phyloP scores from a whole-genome alignment of 2,797 vertebrate genomes.

The Scyliorhinus canicula region DNA sequence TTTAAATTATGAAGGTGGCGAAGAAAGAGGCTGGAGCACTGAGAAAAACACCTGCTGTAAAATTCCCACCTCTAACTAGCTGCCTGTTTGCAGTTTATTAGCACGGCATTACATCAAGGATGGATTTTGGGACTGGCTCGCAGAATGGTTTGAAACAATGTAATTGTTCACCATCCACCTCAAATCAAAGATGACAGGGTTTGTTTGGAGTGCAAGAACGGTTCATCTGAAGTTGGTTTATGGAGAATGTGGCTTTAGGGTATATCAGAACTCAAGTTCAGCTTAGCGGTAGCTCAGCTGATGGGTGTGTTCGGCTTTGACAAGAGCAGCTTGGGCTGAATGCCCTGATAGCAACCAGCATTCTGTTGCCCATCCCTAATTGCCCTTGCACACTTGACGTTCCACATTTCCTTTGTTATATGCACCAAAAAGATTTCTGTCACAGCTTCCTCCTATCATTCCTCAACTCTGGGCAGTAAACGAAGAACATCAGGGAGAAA shows the following conservation, averaged over 20 bases:
- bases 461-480: no score
- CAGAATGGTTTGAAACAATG: not conserved
- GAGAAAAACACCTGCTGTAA: slow-evolving; percentile 38
- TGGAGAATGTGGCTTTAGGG: not conserved
- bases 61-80: slow-evolving; percentile 38
- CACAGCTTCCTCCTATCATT: no score
- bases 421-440: no score
- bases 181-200: not conserved
- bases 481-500: no score
- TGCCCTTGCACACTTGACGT: no score
- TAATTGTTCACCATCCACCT: not conserved
- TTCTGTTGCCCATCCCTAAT: no score
- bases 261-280: not conserved
- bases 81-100: slow-evolving; percentile 39
- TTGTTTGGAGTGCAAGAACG: not conserved
- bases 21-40: slow-evolving; percentile 36
- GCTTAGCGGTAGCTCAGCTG: not conserved
- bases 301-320: not conserved
- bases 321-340: not conserved
- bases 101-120: slow-evolving; percentile 38
- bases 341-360: not conserved
- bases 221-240: not conserved
- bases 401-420: no score
- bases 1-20: slow-evolving; percentile 44
- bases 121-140: not conserved